These are phyloP conservation scores for Biston betularia DNA, from an alignment of 2,888 invertebrate species.

Conservation along the genomic window DNA sequence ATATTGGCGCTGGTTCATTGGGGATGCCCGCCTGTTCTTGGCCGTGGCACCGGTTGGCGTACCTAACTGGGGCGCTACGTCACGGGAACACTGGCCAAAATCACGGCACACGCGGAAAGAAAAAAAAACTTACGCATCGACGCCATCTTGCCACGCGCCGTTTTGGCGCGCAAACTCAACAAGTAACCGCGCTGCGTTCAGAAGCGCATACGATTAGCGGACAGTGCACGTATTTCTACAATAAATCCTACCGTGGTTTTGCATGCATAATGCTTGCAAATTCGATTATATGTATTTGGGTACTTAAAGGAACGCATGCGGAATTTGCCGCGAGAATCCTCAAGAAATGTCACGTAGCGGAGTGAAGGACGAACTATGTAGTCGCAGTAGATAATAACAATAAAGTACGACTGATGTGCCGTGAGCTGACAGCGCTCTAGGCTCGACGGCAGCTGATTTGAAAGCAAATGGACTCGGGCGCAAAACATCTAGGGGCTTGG, in stretches of 20 bases:
- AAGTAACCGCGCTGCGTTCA: slow-evolving; percentile 46
- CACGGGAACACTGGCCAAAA: slow-evolving; percentile 83
- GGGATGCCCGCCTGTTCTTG: slow-evolving; percentile 84
- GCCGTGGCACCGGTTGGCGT: slow-evolving; percentile 84
- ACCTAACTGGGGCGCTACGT: slow-evolving; percentile 83
- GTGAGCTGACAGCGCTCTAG: slow-evolving; percentile 31
- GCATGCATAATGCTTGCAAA: slow-evolving; percentile 74
- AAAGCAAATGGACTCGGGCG: slow-evolving; percentile 37
- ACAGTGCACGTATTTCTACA: slow-evolving; percentile 79
- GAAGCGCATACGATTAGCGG: slow-evolving; percentile 62
- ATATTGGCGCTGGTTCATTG: slow-evolving; percentile 85
- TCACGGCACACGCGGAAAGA: slow-evolving; percentile 75
- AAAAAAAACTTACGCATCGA: slow-evolving; percentile 65
- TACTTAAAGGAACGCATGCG: slow-evolving; percentile 70
- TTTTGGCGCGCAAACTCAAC: slow-evolving; percentile 61
- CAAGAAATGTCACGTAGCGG: slow-evolving; percentile 46
- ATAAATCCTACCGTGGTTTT: slow-evolving; percentile 79
- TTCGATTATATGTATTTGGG: slow-evolving; percentile 79
- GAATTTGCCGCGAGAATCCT: slow-evolving; percentile 64
- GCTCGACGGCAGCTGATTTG: slow-evolving; percentile 30
- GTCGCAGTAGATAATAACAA: slow-evolving; percentile 41
- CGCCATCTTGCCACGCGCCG: slow-evolving; percentile 77
- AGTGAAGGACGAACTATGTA: slow-evolving; percentile 50
- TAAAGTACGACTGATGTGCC: slow-evolving; percentile 41
- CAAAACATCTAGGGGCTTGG: slow-evolving; percentile 34